phyloP scores from a whole-genome alignment of 2,888 invertebrate genomes.

The Eupithecia abbreviata region DNA sequence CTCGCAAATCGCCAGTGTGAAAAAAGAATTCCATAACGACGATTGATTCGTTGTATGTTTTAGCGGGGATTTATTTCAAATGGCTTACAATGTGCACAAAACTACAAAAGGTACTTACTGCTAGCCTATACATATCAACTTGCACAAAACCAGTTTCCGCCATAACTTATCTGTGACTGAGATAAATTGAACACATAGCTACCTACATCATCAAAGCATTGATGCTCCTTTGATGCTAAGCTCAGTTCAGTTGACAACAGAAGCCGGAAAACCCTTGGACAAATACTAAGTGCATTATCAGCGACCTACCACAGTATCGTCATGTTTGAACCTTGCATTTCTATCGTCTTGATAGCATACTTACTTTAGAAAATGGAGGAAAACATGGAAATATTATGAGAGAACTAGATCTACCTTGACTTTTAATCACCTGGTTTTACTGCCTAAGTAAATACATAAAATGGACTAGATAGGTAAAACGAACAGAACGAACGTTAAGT shows the following conservation, averaged over 20 bases:
- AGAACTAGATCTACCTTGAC: conserved; percentile 1
- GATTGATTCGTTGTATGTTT: too few relatives aligned
- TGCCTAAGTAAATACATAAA: not conserved
- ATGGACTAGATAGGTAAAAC: not conserved
- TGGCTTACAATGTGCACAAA: too few relatives aligned
- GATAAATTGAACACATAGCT: not conserved
- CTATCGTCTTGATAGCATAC: not conserved
- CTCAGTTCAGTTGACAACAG: not conserved
- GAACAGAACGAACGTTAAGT: not conserved
- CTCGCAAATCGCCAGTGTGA: too few relatives aligned
- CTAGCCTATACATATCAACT: too few relatives aligned
- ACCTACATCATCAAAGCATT: too few relatives aligned
- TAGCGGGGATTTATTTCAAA: too few relatives aligned
- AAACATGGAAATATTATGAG: not conserved
- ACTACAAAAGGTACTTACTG: too few relatives aligned
- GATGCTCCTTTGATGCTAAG: too few relatives aligned
- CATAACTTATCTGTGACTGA: not conserved
- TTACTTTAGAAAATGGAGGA: conserved; percentile 13
- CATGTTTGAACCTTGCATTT: conserved; percentile 1
- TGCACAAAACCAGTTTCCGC: too few relatives aligned
- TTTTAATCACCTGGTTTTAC: not conserved
- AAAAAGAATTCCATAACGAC: too few relatives aligned
- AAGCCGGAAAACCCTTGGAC: conserved; percentile 2
- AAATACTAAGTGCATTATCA: not conserved
- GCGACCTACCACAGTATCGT: not conserved